phyloP scores from a whole-genome alignment of 2,113 vertebrate species.

The Columba janthina region DNA sequence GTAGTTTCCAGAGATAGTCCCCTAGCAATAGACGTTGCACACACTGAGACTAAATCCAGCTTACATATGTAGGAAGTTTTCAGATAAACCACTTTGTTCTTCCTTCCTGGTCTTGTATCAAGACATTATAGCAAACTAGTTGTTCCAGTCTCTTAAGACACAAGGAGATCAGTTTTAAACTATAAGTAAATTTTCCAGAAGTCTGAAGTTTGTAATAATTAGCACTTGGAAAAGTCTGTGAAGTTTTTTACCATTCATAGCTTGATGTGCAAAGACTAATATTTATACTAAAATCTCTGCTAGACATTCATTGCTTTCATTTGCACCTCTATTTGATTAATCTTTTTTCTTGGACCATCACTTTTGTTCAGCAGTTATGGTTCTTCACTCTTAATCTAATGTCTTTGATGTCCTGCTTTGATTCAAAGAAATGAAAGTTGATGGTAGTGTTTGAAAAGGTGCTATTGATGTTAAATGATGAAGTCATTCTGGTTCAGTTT shows the following conservation, averaged over 20 bases:
- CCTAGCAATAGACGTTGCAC: not conserved
- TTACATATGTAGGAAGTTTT: not conserved
- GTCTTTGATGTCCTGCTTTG: slow-evolving; percentile 49
- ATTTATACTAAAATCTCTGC: not conserved
- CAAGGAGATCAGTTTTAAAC: not conserved
- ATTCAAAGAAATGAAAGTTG: not conserved
- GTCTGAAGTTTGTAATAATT: not conserved
- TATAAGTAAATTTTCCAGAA: not conserved
- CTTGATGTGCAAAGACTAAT: not conserved
- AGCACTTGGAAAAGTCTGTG: not conserved
- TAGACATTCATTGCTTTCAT: slow-evolving; percentile 3
- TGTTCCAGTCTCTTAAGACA: not conserved
- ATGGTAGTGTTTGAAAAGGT: slow-evolving; percentile 12
- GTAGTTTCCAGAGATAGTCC: not conserved
- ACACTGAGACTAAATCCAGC: not conserved
- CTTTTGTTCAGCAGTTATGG: not conserved
- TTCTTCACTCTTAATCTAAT: not conserved
- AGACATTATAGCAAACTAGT: not conserved
- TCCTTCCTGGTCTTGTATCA: not conserved
- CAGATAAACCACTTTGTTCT: not conserved
- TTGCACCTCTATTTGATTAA: slow-evolving; percentile 19
- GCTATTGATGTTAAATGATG: not conserved
- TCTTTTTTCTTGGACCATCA: not conserved
- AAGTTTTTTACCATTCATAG: not conserved
- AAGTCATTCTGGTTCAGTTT: not conserved